A percentile compares a stretch with the other conserved stretches of the same genome.
Evolutionary conservation across 2,888 invertebrate genomes (phyloP).

Genomic region (Lithosia quadra): DNA sequence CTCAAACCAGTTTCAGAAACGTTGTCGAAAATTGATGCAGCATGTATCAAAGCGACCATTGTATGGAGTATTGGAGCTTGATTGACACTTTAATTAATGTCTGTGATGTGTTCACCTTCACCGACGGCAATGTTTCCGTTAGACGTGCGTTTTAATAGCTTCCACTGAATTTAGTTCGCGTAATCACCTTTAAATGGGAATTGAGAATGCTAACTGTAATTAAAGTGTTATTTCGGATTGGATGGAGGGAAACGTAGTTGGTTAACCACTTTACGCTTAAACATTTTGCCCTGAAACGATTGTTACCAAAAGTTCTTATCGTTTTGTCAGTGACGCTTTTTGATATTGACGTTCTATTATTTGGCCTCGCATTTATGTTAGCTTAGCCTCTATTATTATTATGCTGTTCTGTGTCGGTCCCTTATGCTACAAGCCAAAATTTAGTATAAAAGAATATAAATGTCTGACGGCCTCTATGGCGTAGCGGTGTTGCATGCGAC

Average conservation of each 20-base stretch:
- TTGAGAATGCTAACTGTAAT: conserved; percentile 26
- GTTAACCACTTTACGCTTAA: conserved; percentile 7
- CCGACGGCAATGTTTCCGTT: conserved; percentile 39
- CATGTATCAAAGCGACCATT: conserved; percentile 61
- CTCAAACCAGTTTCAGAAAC: conserved; percentile 24
- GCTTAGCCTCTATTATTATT: neutral
- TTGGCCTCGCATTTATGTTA: neutral
- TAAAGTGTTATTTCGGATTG: conserved; percentile 14
- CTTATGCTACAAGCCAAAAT: neutral
- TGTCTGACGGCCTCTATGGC: too few relatives aligned
- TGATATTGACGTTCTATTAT: neutral
- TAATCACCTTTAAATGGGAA: conserved; percentile 40
- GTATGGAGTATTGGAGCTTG: conserved; percentile 58
- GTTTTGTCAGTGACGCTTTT: neutral
- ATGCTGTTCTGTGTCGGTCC: neutral
- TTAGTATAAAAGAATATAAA: too few relatives aligned
- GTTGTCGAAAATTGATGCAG: conserved; percentile 54
- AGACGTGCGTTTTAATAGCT: conserved; percentile 42
- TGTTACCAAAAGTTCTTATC: neutral
- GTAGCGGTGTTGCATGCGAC: too few relatives aligned
- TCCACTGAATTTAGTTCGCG: conserved; percentile 37
- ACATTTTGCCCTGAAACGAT: neutral
- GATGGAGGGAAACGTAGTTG: conserved; percentile 3
- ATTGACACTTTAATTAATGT: conserved; percentile 72
- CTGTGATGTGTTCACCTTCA: conserved; percentile 56